Evolutionary conservation across 2,888 invertebrate species (phyloP).

Genomic region (Nemurella pictetii): DNA sequence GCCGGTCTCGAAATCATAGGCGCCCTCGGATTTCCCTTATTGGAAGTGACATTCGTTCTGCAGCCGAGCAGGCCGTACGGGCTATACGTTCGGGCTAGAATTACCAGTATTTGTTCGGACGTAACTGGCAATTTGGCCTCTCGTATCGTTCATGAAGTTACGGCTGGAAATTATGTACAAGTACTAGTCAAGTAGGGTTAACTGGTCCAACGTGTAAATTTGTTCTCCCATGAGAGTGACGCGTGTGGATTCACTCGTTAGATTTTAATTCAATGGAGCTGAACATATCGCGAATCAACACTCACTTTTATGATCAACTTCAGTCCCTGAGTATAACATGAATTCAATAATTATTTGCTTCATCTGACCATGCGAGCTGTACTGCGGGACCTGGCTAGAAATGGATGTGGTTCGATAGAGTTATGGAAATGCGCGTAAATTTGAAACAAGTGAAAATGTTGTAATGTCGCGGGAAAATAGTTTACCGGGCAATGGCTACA

Average conservation of each 20-base stretch:
- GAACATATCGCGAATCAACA: background rate
- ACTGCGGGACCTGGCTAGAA: background rate
- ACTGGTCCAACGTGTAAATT: conserved; percentile 2
- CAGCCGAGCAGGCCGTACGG: background rate
- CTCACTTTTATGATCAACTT: background rate
- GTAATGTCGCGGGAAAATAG: too few species aligned
- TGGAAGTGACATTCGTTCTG: background rate
- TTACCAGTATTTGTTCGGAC: background rate
- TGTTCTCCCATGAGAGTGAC: background rate
- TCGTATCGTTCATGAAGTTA: conserved; percentile 3
- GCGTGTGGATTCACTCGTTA: conserved; percentile 1
- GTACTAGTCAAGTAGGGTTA: conserved; percentile 17
- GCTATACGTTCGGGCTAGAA: background rate
- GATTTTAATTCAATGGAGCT: conserved; percentile 1
- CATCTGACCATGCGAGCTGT: background rate
- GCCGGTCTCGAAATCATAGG: background rate
- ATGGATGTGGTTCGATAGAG: background rate
- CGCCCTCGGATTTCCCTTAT: background rate
- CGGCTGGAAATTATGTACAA: background rate
- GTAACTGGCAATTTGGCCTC: background rate
- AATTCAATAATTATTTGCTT: background rate
- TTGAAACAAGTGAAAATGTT: background rate
- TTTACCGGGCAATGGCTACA: too few species aligned
- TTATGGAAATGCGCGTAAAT: background rate
- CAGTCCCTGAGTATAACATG: background rate